phyloP scores from a whole-genome alignment of 2,888 invertebrate species.

The Stenchaetothrips biformis region DNA sequence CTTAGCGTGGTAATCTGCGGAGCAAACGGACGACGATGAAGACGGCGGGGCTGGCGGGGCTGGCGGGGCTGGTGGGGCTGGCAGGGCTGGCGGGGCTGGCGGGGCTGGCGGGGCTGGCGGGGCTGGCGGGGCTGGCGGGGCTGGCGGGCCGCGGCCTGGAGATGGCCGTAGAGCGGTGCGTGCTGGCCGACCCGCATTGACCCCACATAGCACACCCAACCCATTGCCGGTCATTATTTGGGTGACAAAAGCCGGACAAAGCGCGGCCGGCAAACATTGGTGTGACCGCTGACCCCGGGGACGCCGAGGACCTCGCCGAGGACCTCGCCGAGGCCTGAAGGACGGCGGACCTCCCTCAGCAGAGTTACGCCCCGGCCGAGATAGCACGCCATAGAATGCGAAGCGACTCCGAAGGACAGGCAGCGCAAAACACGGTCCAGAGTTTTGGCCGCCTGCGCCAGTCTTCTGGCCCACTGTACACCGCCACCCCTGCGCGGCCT shows the following conservation, averaged over 20 bases:
- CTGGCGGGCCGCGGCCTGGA: not conserved
- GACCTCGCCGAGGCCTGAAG: not conserved
- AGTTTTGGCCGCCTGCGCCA: too few species aligned
- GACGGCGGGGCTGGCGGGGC: not conserved
- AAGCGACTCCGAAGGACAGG: too few species aligned
- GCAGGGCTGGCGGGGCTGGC: too few species aligned
- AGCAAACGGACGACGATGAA: not conserved
- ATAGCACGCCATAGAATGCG: too few species aligned
- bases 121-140: too few species aligned
- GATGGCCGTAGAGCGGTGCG: not conserved
- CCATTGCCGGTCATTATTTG: not conserved
- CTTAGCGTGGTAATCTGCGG: too few species aligned
- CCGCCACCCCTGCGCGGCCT: not conserved
- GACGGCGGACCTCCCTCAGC: not conserved
- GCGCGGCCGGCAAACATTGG: constrained; percentile 13
- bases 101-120: too few species aligned
- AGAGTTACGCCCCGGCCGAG: too few species aligned
- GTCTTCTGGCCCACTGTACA: too few species aligned
- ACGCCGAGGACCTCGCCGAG: not conserved
- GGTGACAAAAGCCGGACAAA: not conserved
- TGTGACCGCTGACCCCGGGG: constrained; percentile 23
- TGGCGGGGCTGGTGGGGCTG: too few species aligned
- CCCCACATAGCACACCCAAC: not conserved
- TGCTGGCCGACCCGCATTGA: not conserved
- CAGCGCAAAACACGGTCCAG: too few species aligned